Conservation (phyloP, 1,140 invertebrate genomes). For the Nephotettix cincticeps region DNA sequence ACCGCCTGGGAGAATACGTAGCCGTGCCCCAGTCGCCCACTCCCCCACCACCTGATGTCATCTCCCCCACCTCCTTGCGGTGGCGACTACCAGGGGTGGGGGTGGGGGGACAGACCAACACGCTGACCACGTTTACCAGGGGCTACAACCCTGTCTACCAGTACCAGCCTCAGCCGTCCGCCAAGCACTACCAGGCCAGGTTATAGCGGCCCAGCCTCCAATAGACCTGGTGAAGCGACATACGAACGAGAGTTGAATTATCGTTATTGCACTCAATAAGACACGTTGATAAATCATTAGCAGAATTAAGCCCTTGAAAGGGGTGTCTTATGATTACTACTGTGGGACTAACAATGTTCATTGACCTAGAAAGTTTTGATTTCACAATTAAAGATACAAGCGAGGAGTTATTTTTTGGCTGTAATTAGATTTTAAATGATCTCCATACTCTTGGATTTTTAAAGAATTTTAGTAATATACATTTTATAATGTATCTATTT, state of each 20-base stretch:
- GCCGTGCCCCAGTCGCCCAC: constrained; percentile 1
- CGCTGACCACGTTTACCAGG: background rate
- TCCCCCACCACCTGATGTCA: background rate
- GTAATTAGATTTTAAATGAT: too few species aligned
- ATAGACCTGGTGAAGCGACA: too few species aligned
- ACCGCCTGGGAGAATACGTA: constrained; percentile 6
- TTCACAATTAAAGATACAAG: background rate
- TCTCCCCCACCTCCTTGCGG: background rate
- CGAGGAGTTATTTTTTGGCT: too few species aligned
- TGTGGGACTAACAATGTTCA: too few species aligned
- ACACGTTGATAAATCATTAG: too few species aligned
- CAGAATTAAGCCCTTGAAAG: too few species aligned
- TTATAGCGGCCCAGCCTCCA: constrained; percentile 14
- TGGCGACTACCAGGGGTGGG: background rate
- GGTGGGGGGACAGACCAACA: background rate
- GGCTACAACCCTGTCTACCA: background rate
- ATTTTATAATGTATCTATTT: background rate
- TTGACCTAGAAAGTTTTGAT: background rate
- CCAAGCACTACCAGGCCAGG: background rate
- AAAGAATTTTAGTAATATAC: background rate
- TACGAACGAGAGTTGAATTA: too few species aligned
- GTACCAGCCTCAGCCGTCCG: background rate
- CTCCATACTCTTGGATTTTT: background rate
- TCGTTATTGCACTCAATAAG: too few species aligned
- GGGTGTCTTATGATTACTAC: too few species aligned